Evolutionary conservation across 2,113 vertebrate species (phyloP).

Genomic region (Salminus brasiliensis): DNA sequence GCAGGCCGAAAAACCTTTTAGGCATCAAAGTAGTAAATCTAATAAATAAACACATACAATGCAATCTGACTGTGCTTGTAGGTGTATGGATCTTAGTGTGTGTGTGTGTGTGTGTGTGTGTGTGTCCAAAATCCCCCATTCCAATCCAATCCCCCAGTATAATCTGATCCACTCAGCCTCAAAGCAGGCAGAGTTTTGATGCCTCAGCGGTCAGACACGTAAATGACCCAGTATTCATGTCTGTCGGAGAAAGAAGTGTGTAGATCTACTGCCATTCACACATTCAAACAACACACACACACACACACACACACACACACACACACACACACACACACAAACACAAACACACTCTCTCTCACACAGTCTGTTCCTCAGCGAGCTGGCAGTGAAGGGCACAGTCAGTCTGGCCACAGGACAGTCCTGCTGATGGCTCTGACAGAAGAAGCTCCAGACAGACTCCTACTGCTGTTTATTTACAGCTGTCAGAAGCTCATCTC

Average conservation of each 20-base stretch:
- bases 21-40: too few relatives aligned
- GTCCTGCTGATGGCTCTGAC: neutral
- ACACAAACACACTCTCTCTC: too few relatives aligned
- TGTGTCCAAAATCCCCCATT: neutral
- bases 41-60: too few relatives aligned
- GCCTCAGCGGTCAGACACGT: neutral
- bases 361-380: neutral
- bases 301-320: neutral
- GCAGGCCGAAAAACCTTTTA: too few relatives aligned
- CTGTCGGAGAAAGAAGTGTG: neutral
- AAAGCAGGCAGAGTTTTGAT: neutral
- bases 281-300: neutral
- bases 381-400: neutral
- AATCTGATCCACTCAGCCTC: neutral
- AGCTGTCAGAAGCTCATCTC: neutral
- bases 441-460: neutral
- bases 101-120: slow-evolving; percentile 20
- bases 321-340: too few relatives aligned
- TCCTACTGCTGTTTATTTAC: neutral
- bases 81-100: neutral
- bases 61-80: neutral
- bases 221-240: neutral
- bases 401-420: neutral
- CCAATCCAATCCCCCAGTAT: neutral
- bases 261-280: neutral